A percentile compares a stretch with the other conserved stretches of the same genome.
phyloP scores from a whole-genome alignment of 2,113 vertebrate species.

The Puffinus mauretanicus region DNA sequence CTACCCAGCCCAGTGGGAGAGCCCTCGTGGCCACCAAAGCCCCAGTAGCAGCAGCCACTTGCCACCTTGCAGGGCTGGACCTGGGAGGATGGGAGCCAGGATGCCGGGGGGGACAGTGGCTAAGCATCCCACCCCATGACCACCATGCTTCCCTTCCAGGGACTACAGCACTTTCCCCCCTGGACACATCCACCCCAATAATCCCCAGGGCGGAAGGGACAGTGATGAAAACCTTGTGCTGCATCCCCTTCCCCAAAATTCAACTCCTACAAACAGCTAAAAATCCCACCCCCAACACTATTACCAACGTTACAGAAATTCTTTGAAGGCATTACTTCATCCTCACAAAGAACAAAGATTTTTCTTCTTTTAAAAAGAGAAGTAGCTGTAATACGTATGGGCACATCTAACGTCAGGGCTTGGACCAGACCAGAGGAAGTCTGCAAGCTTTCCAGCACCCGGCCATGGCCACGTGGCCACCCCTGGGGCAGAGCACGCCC shows the following conservation, averaged over 20 bases:
- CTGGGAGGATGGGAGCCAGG: fast-evolving
- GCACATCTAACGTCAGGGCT: neutral
- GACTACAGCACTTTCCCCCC: neutral
- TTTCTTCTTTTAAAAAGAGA: neutral
- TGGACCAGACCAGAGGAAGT: neutral
- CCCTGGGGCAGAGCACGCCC: neutral
- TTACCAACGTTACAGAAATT: neutral
- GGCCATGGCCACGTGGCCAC: fast-evolving
- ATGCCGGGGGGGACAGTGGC: fast-evolving
- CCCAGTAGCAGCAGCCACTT: neutral
- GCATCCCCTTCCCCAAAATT: neutral
- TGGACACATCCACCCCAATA: neutral
- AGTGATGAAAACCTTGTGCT: neutral
- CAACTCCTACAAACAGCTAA: neutral
- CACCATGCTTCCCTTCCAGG: neutral
- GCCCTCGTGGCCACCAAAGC: fast-evolving
- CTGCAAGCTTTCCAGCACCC: neutral
- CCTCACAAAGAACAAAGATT: neutral
- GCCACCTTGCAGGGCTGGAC: fast-evolving
- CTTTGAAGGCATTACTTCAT: constrained; percentile 18
- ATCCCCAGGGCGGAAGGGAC: neutral
- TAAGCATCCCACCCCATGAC: neutral
- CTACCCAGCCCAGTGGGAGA: fast-evolving
- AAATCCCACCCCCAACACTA: neutral
- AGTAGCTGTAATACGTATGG: neutral